Percentiles rank a stretch among this genome's conserved stretches.
phyloP scores from a whole-genome alignment of 2,888 invertebrate species.

The Papilio gigon region DNA sequence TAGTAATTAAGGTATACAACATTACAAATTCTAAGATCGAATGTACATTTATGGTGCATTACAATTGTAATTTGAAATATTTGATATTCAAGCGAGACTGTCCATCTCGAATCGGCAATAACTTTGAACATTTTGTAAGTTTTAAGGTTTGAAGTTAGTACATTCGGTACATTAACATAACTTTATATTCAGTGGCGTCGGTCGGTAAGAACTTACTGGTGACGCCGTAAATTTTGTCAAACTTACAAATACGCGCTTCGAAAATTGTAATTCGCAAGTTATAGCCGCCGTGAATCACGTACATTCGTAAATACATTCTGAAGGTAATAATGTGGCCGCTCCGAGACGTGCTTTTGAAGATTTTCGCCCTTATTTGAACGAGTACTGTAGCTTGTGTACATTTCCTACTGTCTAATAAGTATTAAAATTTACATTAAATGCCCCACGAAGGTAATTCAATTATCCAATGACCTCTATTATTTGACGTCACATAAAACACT shows the following conservation, averaged over 20 bases:
- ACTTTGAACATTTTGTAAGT: conserved; percentile 71
- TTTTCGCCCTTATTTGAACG: conserved; percentile 1
- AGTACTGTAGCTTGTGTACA: not conserved
- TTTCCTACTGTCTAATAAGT: too few relatives aligned
- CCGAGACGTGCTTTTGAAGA: conserved; percentile 23
- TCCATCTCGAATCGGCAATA: conserved; percentile 63
- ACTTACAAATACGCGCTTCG: conserved; percentile 74
- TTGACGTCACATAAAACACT: too few relatives aligned
- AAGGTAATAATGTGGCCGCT: conserved; percentile 31
- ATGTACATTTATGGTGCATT: conserved; percentile 16
- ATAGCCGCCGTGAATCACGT: conserved; percentile 66
- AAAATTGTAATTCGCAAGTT: conserved; percentile 73
- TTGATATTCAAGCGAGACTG: conserved; percentile 52
- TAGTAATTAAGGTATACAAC: too few relatives aligned
- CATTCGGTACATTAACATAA: conserved; percentile 74
- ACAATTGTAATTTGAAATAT: conserved; percentile 37
- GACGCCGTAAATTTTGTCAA: conserved; percentile 75
- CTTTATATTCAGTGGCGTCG: conserved; percentile 76
- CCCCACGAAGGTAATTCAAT: too few relatives aligned
- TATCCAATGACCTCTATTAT: too few relatives aligned
- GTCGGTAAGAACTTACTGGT: conserved; percentile 71
- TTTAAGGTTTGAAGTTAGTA: conserved; percentile 71
- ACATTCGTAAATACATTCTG: conserved; percentile 35
- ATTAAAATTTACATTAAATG: too few relatives aligned
- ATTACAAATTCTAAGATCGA: conserved; percentile 1